Conservation (phyloP, 2,888 invertebrate species). For the Papilio gigon region DNA sequence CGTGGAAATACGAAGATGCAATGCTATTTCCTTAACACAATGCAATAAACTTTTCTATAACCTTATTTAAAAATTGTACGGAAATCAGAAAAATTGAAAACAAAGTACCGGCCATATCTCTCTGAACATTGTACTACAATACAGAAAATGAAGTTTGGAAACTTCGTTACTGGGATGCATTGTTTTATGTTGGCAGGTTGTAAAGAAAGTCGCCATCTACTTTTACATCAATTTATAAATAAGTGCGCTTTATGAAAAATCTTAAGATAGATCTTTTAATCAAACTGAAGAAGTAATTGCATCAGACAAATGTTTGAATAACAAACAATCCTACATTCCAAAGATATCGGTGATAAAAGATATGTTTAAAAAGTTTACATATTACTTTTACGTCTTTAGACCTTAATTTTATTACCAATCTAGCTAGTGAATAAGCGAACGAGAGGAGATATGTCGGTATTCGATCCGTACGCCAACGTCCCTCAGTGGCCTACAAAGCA, state of each 20-base stretch:
- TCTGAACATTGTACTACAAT: constrained; percentile 20
- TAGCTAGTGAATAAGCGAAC: constrained; percentile 20
- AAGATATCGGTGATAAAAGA: no score
- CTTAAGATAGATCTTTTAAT: no score
- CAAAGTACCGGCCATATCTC: constrained; percentile 31
- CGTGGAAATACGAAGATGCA: constrained; percentile 30
- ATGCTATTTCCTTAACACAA: constrained; percentile 26
- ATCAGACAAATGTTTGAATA: background rate
- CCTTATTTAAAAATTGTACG: constrained; percentile 36
- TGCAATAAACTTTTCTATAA: constrained; percentile 36
- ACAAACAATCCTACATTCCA: no score
- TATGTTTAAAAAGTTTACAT: background rate
- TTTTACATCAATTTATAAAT: no score
- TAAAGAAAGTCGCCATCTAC: background rate
- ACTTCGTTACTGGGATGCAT: constrained; percentile 8
- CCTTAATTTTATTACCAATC: constrained; percentile 3
- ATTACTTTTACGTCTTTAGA: background rate
- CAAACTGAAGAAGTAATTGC: no score
- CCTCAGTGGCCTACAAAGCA: constrained; percentile 57
- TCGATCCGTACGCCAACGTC: constrained; percentile 38
- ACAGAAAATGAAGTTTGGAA: constrained; percentile 21
- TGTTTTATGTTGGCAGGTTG: background rate
- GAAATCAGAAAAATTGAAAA: constrained; percentile 36
- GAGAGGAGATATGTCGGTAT: constrained; percentile 17
- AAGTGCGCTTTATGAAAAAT: no score